These are phyloP conservation scores for Volucella zonaria DNA, from an alignment of 2,888 invertebrate species.

Conservation along the genomic window DNA sequence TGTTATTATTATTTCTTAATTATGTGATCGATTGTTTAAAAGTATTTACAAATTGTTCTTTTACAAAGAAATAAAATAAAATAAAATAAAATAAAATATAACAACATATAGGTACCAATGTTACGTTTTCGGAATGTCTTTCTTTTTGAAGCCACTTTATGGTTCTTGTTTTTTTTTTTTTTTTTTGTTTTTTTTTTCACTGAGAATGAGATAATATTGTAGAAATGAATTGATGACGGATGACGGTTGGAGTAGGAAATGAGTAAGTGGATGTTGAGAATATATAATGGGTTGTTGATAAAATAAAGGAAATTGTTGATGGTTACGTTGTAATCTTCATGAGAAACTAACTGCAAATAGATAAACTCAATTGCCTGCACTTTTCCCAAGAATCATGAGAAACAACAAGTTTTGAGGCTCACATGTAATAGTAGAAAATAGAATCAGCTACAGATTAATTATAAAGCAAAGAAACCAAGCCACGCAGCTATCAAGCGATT, in stretches of 20 bases:
- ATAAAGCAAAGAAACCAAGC: no score
- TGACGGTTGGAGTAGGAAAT: neutral
- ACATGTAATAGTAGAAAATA: no score
- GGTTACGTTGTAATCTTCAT: neutral
- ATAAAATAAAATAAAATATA: constrained; percentile 46
- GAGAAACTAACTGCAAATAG: no score
- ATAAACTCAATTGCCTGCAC: no score
- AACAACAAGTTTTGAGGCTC: no score
- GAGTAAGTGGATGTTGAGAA: neutral
- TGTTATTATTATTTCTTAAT: neutral
- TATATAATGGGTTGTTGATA: neutral
- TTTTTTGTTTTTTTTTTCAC: neutral
- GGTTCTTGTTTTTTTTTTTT: neutral
- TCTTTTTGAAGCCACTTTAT: constrained; percentile 51
- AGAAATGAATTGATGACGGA: neutral
- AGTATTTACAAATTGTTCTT: constrained; percentile 60
- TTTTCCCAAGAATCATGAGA: no score
- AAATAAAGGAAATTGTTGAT: neutral
- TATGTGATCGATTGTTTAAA: constrained; percentile 29
- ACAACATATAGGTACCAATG: constrained; percentile 73
- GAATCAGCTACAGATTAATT: no score
- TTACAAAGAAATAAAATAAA: constrained; percentile 39
- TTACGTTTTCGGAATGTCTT: constrained; percentile 68
- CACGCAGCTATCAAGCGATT: no score
- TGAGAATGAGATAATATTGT: neutral